Percentiles rank a stretch among this genome's conserved stretches.
These are phyloP conservation scores for Halcyon badia DNA, from an alignment of 2,797 vertebrate genomes.

Conservation along the genomic window DNA sequence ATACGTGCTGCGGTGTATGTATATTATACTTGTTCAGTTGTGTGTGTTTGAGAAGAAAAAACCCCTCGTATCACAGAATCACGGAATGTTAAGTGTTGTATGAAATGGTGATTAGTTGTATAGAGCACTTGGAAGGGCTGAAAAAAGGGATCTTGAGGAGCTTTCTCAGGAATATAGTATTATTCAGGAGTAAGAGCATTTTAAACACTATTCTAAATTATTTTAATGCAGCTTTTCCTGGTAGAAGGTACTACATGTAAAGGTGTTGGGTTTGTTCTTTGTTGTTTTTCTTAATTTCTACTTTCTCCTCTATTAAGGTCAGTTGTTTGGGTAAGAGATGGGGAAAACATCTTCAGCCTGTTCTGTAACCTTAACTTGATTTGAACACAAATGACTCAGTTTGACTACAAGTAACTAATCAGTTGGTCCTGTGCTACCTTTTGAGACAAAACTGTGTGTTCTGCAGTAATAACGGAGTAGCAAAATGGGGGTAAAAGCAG, in stretches of 20 bases:
- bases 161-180: neutral
- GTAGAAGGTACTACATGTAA: neutral
- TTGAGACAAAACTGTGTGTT: neutral
- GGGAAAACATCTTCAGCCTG: neutral
- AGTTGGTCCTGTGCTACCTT: neutral
- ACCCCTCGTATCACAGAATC: too few relatives aligned
- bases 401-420: neutral
- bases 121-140: neutral
- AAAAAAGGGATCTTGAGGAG: neutral
- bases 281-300: neutral
- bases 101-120: neutral
- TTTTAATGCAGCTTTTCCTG: neutral
- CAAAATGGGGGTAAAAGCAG: neutral
- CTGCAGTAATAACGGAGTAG: neutral
- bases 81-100: too few relatives aligned
- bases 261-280: neutral
- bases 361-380: neutral
- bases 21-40: neutral
- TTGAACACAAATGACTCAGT: neutral
- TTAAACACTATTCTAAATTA: neutral
- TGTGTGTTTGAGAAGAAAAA: conserved; percentile 7
- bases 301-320: neutral
- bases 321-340: neutral
- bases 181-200: neutral
- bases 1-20: neutral